Conservation (phyloP, 30 jellyfish, hydroid and myxozoan genomes). For the Hydra vulgaris region DNA sequence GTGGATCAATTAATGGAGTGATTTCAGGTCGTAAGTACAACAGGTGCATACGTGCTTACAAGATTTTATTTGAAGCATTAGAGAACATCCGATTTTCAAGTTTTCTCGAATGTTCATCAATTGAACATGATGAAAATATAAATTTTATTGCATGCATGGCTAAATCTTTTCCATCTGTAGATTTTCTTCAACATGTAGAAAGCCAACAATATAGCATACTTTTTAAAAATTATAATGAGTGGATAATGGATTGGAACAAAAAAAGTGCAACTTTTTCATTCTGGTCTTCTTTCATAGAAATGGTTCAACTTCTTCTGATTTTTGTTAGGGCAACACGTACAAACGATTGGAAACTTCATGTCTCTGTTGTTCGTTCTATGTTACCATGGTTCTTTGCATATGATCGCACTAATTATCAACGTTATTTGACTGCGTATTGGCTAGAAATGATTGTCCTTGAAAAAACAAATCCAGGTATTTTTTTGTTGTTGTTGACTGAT, state of each 20-base stretch:
- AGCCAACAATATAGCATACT: neutral
- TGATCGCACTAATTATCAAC: slow-evolving; percentile 51
- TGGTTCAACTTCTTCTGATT: slow-evolving; percentile 40
- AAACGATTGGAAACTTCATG: slow-evolving; percentile 46
- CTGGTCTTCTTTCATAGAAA: slow-evolving; percentile 48
- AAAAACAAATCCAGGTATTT: slow-evolving; percentile 51
- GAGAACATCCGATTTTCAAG: neutral
- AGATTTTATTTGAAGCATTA: slow-evolving; percentile 9
- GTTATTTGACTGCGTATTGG: slow-evolving; percentile 62
- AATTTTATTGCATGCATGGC: slow-evolving; percentile 5
- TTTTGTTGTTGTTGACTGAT: neutral
- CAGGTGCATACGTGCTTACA: slow-evolving; percentile 1
- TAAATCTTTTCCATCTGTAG: neutral
- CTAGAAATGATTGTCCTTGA: slow-evolving; percentile 52
- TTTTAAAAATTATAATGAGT: neutral
- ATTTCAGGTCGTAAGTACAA: slow-evolving; percentile 26
- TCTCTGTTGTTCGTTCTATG: slow-evolving; percentile 55
- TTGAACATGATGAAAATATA: neutral
- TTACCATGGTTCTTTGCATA: slow-evolving; percentile 56
- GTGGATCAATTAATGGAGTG: slow-evolving; percentile 47
- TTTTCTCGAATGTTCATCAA: neutral
- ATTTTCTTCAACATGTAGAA: neutral
- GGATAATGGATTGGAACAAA: neutral
- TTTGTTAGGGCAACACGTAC: slow-evolving; percentile 63
- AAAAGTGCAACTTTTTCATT: slow-evolving; percentile 21